Evolutionary conservation across 2,888 invertebrate species (phyloP), one percentile per base, ranked within the genome.

Genomic region (Allacma fusca): DNA sequence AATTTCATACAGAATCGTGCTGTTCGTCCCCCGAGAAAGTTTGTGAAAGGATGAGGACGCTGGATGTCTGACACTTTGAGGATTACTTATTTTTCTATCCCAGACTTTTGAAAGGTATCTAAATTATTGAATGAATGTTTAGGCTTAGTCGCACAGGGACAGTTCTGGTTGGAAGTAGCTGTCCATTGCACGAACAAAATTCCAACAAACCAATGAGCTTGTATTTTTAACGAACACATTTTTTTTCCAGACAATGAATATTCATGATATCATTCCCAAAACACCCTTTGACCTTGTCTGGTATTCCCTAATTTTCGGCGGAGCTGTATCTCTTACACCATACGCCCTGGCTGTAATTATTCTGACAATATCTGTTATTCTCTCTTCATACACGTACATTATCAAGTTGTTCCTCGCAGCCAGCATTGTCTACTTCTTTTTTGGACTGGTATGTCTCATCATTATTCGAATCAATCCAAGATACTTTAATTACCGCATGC

Each of bases 351-450:
- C 76, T 24, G 62, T 76, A 9, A 23, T 76, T 12, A 50, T 76
- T 23, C 70, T 76, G n/a, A 76, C 76, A 13, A n/a, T 70, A 24
- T 70, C 76, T 19, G 62, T 76, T 12, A 71, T 76, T 12, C 40
- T 57, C 4, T 71, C 76, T 0, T 76, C 76, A 16, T 76, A 70
- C 43, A 24, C 76, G 4, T 76, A 76, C 70, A 76, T 76, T 24
- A 24, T 76, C 57, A 76, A 50, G 0, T 43, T 76, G 7, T 76
- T 76, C 28, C 40, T 71, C 9, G 76, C 76, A 1, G 62, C 76
- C 19, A 62, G 28, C 23, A 23, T 64, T 28, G 70, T 70, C 13
- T 76, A 76, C 40, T 70, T 71, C 28, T 24, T 70, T 16, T 76
- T 76, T 43, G 76, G 76, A 0, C 26, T 64, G 1, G n/a, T 76